phyloP scores from a whole-genome alignment of 1,140 invertebrate species.

The Drosophila ananassae region DNA sequence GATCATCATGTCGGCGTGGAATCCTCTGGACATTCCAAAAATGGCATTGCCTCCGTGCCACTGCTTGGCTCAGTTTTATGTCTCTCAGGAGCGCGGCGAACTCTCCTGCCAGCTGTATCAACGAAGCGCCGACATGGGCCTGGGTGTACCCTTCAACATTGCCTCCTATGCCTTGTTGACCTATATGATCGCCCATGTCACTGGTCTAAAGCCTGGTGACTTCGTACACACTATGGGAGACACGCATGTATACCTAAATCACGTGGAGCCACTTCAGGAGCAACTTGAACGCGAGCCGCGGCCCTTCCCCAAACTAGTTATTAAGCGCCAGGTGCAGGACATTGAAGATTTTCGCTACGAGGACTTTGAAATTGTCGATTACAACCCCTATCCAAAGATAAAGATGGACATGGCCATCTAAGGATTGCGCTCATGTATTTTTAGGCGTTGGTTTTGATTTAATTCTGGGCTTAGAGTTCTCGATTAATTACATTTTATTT shows the following conservation, averaged over 20 bases:
- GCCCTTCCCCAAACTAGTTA: slow-evolving; percentile 92
- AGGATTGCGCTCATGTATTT: neutral
- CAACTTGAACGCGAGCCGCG: slow-evolving; percentile 93
- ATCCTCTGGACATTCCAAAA: slow-evolving; percentile 93
- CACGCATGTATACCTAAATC: slow-evolving; percentile 98
- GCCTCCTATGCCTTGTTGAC: slow-evolving; percentile 98
- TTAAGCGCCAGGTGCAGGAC: slow-evolving; percentile 88
- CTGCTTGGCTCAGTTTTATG: slow-evolving; percentile 97
- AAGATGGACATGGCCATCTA: slow-evolving; percentile 98
- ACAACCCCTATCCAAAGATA: slow-evolving; percentile 96
- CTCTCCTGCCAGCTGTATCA: slow-evolving; percentile 98
- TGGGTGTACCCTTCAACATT: slow-evolving; percentile 99
- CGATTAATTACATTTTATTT: neutral
- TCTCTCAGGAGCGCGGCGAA: slow-evolving; percentile 88
- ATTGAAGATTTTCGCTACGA: slow-evolving; percentile 96
- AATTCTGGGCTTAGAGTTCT: neutral
- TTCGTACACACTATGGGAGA: slow-evolving; percentile 99
- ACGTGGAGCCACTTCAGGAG: slow-evolving; percentile 92
- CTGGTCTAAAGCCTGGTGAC: slow-evolving; percentile 95
- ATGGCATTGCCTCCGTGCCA: slow-evolving; percentile 99
- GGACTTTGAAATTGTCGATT: slow-evolving; percentile 95
- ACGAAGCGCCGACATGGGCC: slow-evolving; percentile 98
- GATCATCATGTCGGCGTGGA: slow-evolving; percentile 98
- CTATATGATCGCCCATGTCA: slow-evolving; percentile 98
- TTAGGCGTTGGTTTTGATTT: neutral